Percentiles rank a stretch among this genome's conserved stretches.
Evolutionary conservation across 2,888 invertebrate species (phyloP).

Genomic region (Tachina fera): DNA sequence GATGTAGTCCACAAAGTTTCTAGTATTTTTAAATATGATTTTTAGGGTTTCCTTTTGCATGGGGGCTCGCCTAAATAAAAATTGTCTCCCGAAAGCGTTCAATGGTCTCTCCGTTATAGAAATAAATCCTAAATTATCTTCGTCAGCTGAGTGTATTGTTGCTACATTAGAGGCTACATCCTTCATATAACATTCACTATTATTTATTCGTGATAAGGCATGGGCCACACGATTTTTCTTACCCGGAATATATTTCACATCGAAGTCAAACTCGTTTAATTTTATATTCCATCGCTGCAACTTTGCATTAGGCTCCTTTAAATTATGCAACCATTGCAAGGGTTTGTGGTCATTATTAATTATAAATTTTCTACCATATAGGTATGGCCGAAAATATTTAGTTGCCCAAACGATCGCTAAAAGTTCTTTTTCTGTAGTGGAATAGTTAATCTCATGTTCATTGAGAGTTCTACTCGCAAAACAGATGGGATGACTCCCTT

Average conservation of each 20-base stretch:
- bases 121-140: neutral
- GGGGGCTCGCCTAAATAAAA: constrained; percentile 6
- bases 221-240: constrained; percentile 22
- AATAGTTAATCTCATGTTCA: constrained; percentile 19
- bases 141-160: neutral
- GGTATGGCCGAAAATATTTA: constrained; percentile 34
- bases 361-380: constrained; percentile 29
- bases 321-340: constrained; percentile 27
- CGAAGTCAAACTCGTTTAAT: constrained; percentile 37
- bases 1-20: too few relatives aligned
- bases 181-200: neutral
- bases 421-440: constrained; percentile 30
- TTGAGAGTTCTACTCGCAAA: constrained; percentile 22
- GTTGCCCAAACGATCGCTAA: constrained; percentile 44
- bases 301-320: constrained; percentile 23
- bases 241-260: constrained; percentile 38
- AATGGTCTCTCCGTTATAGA: constrained; percentile 4
- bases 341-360: constrained; percentile 30
- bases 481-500: too few relatives aligned
- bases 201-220: constrained; percentile 26
- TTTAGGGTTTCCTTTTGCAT: too few relatives aligned
- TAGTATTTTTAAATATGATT: too few relatives aligned
- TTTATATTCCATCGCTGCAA: constrained; percentile 36
- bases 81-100: neutral
- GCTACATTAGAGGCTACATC: constrained; percentile 20